Base-by-base conservation (phyloP, 2,888 invertebrate genomes). In the Axea sp. region DNA sequence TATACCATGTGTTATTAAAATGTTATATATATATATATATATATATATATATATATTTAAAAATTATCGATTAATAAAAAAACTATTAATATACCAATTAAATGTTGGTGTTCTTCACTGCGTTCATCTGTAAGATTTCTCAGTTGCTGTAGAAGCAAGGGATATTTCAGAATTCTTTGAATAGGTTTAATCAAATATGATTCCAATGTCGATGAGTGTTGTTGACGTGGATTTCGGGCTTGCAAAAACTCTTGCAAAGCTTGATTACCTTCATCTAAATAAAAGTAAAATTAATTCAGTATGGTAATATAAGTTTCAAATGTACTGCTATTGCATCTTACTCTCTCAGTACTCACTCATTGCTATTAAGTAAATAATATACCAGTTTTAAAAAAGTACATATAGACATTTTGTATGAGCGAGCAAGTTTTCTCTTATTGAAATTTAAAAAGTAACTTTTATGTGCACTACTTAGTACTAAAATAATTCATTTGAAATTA, bases 161-260 rank as follows among this genome's bases (percentile, higher is more conserved):
- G 98, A 90, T 98, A 99, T 89, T 98, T 98, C 78, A 98, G 92
- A 90, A 98, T 98, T 89, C 98, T 92, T 89, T 99, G 99, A 88
- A 98, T 98, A 72, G 98, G 98, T 89, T 98, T 98, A 88, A 98
- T 99, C 89, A 99, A 92, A 91, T 97, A 98, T 51, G 98, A 98
- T 89, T 98, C 98, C 87, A 99, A 90, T 15, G 98, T 98, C 81
- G 96, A 96, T 74, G 97, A 97, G 89, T 98, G 98, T 89, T 98
- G 97, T 88, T 97, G 97, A 85, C 96, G 94, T 68, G 97, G 97
- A 91, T 98, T 98, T 87, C 97, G 92, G 68, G 97, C 94, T 75
- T 94, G 92, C 83, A 98, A 92, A 89, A 98, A 98, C 90, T 97
- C 96, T 90, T 97, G 96, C 87, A 98, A 91, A 76, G 95, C 96